These are phyloP conservation scores for Eleutherodactylus coqui DNA, from an alignment of 2,797 vertebrate genomes.

Conservation along the genomic window DNA sequence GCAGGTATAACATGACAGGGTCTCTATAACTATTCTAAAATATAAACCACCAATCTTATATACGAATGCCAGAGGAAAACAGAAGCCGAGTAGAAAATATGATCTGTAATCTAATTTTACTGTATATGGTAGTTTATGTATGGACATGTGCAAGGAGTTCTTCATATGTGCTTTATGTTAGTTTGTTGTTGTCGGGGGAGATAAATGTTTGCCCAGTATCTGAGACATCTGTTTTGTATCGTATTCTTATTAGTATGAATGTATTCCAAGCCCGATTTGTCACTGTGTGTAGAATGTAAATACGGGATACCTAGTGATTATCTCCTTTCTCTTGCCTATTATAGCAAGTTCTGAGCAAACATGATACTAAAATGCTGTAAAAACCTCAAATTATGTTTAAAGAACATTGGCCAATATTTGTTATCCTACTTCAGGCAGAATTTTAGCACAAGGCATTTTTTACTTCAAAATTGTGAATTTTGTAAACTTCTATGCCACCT, in stretches of 20 bases:
- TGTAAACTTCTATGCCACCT: no score
- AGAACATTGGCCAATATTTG: neutral
- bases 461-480: no score
- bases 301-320: slow-evolving; percentile 2
- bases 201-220: slow-evolving; percentile 40
- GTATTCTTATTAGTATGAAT: slow-evolving; percentile 50
- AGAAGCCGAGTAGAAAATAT: no score
- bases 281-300: slow-evolving; percentile 25
- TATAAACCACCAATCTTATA: no score
- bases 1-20: no score
- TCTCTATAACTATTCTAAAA: no score
- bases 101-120: no score
- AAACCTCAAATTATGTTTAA: neutral
- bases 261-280: slow-evolving; percentile 44
- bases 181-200: slow-evolving; percentile 34
- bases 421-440: no score
- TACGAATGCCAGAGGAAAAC: no score
- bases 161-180: slow-evolving; percentile 14
- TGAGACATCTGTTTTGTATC: slow-evolving; percentile 51
- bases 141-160: neutral
- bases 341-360: neutral
- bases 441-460: no score
- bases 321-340: neutral
- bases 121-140: no score
- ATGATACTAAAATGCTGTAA: neutral